Base-by-base conservation (phyloP, 2,797 vertebrate species). In the Gymnoscopelus microlampas region DNA sequence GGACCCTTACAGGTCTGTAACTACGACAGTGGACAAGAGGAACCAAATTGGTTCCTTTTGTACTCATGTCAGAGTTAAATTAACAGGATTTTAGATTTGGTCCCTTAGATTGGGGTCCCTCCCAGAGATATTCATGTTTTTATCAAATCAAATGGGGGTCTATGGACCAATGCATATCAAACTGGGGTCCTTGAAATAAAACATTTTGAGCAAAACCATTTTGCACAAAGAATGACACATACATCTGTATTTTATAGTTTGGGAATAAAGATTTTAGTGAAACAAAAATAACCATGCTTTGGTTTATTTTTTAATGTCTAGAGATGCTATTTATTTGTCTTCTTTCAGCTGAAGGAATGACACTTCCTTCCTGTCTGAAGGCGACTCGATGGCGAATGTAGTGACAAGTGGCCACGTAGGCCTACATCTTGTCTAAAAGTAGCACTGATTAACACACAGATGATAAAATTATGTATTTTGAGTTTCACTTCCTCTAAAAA, bases 401-500 rank as follows among this genome's bases (percentile, higher is more conserved):
- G 5, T 68, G 71, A 73, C 71, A 50, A 63, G 26, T 66, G 1
- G 13, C 35, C 19, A 2, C 5, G 66, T 71, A 15, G 15, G 8
- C 39, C 39, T 44, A 10, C 39, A 9, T 44, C 39, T 8, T 44
- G 65, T 29, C 11, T 32, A 64, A 51, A 11, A 14, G 48, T 50
- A n/a, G 6, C 24, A 63, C 32, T 39, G 47, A 64, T 11, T 32
- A 75, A 65, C 67, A 13, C 35, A 15, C 13, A 15, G 11, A 11
- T 44, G 23, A 65, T 29, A 65, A 44, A 64, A 56, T 63, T 3
- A 23, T 58, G 0, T 15, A 5, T 60, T 24, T 50, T 50, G 9
- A 3, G 56, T 76, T 70, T 83, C 70, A 81, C 85, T 87, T 90
- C 84, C 84, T 73, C 57, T 44, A 67, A 7, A 4, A 7, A 4